Base-by-base conservation (phyloP, 2,797 vertebrate species). In the Ceyx erithaca region DNA sequence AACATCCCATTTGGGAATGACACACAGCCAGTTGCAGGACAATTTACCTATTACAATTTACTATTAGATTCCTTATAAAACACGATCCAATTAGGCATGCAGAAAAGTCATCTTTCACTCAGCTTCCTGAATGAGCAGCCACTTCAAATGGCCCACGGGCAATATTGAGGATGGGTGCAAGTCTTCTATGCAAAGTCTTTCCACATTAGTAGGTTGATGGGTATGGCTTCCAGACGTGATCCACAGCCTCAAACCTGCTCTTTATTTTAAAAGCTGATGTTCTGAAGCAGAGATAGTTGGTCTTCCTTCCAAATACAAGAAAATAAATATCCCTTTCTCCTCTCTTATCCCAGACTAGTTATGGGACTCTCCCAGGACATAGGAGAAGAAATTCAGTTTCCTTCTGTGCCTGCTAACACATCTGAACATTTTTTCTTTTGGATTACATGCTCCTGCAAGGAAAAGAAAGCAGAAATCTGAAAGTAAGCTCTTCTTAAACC, bases 351-450 rank as follows among this genome's bases (percentile, higher is more conserved):
- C 55, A 6, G 12, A 63, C 57, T 20, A 43, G 25, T 31, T 48
- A 59, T 8, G 72, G 8, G 14, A 69, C 14, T 78, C 7, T 19
- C 52, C 6, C 20, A 46, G 51, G 14, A 72, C 13, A 25, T 5
- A 55, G 14, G 19, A 63, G 30, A 85, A 43, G 45, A 46, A 62
- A 28, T 73, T 87, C 13, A 33, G 13, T 63, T 75, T 80, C 59
- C 26, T 71, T 55, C 35, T 77, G 28, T 70, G 40, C 30, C 23
- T 73, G 52, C 63, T 7, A 75, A 33, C 17, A 83, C 10, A 77
- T 48, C 55, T 62, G n/a, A 69, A 69, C 37, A 35, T 84, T 66
- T 84, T 83, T 49, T 76, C 57, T 40, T 73, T 78, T 40, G 66
- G 43, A 7, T 35, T 57, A 66, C 37, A 21, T 31, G 11, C 23